A percentile compares a stretch with the other conserved stretches of the same genome.
phyloP scores from a whole-genome alignment of 92 coral and sea anemone genomes.

The Heteractis magnifica region DNA sequence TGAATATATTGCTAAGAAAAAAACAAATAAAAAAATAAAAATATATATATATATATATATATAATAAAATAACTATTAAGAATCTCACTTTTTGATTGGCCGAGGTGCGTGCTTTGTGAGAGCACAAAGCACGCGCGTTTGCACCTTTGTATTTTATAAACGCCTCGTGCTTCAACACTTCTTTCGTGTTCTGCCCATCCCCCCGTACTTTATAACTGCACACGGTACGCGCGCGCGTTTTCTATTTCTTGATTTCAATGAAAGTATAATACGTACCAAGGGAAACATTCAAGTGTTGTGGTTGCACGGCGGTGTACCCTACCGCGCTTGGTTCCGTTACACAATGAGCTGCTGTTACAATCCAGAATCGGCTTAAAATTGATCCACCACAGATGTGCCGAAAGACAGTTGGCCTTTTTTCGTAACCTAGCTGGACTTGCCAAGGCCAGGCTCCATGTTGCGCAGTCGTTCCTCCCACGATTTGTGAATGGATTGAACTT shows the following conservation, averaged over 20 bases:
- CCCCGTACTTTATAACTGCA: too few species aligned
- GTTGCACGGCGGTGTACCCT: conserved; percentile 2
- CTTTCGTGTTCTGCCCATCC: too few species aligned
- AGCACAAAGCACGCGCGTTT: too few species aligned
- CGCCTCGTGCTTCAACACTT: too few species aligned
- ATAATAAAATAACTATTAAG: too few species aligned
- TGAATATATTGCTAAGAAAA: too few species aligned
- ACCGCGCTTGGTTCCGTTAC: conserved; percentile 11
- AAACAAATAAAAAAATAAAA: neutral
- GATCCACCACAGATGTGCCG: conserved; percentile 79
- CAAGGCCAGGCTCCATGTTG: conserved; percentile 89
- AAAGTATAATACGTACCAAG: conserved; percentile 45
- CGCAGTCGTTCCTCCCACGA: conserved; percentile 67
- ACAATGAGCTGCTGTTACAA: conserved; percentile 80
- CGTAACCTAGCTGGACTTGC: conserved; percentile 76
- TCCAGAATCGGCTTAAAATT: conserved; percentile 57
- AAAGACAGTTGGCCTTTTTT: neutral
- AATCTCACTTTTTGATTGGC: too few species aligned
- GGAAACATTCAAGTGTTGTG: conserved; percentile 51
- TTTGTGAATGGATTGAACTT: conserved; percentile 55
- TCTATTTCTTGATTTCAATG: too few species aligned
- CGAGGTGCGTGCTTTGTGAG: too few species aligned
- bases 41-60: neutral
- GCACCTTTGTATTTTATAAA: too few species aligned
- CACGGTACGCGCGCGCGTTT: too few species aligned